phyloP scores from a whole-genome alignment of 2,797 vertebrate genomes.

The Protosalanx chinensis region DNA sequence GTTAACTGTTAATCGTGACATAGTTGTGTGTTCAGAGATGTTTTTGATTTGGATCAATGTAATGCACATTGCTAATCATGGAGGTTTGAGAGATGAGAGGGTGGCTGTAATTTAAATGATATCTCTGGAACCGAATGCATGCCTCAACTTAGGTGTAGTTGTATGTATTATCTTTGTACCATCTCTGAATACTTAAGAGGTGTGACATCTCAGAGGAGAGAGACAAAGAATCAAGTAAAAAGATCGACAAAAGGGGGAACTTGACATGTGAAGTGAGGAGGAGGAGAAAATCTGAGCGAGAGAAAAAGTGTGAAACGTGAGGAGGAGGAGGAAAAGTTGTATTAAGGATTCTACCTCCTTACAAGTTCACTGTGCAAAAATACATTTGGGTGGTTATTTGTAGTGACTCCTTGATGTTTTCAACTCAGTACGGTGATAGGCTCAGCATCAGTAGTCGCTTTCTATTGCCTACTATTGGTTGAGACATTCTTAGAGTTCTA shows the following conservation, averaged over 20 bases:
- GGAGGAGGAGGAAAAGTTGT: background rate
- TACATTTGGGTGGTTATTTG: background rate
- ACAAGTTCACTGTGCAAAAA: background rate
- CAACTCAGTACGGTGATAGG: no score
- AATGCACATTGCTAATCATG: no score
- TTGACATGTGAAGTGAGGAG: background rate
- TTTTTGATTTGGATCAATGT: no score
- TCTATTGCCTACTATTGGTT: conserved; percentile 41
- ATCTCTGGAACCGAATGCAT: no score
- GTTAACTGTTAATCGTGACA: no score
- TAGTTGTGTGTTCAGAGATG: no score
- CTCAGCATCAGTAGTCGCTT: conserved; percentile 47
- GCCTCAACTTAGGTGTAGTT: no score
- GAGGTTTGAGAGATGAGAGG: no score
- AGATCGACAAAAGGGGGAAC: background rate
- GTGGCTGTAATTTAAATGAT: no score
- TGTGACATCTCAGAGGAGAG: background rate
- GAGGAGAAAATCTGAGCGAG: background rate
- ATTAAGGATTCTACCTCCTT: background rate
- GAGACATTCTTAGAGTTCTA: conserved; percentile 35
- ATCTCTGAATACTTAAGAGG: no score
- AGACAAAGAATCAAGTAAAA: background rate
- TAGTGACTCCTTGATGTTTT: background rate
- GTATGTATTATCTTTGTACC: no score
- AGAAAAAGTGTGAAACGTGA: background rate